Evolutionary conservation across 2,113 vertebrate genomes (phyloP), one percentile per base, ranked within the genome.

Genomic region (Camelus bactrianus): DNA sequence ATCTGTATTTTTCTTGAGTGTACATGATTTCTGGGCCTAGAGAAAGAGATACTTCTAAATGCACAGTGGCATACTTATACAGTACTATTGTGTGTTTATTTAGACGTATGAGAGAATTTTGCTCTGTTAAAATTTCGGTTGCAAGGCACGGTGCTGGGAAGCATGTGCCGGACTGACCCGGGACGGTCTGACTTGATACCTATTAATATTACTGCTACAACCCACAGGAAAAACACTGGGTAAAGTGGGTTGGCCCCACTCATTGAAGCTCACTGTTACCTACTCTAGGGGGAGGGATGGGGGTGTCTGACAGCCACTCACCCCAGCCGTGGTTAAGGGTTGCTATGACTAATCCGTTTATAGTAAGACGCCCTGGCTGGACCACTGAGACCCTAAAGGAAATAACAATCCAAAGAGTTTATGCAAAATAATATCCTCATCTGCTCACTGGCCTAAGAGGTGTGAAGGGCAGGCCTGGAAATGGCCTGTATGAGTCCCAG

Each of bases 181-280:
- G 4, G 38, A 2, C n/a, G 67, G 17, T 69, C 84, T 65, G 42
- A 15, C 7, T 4, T 75, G 69, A 28, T 9, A n/a, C 64, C n/a
- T 28, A 2, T 15, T 86, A 15, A 24, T 12, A n/a, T 20, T 19
- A n/a, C 10, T 19, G n/a, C 32, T 28, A 24, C 56, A 15, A 24
- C 2, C 52, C 54, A 30, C 6, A 35, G 28, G 17, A 69, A n/a
- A 22, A 42, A 8, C 28, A 7, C 30, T 1, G 26, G 13, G 26
- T 22, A 28, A 19, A 46, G 60, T 2, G 19, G 3, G 50, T 5
- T 2, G 30, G 19, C 24, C 20, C 10, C 6, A 5, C 28, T 35
- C 38, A 6, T 0, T 0, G 0, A 28, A 28, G 35, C 6, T 76
- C 22, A 2, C 28, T 4, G 6, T 6, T 28, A 2, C 46, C 22